Conservation (phyloP, 1,140 invertebrate genomes). For the Scaptomyza pallida region DNA sequence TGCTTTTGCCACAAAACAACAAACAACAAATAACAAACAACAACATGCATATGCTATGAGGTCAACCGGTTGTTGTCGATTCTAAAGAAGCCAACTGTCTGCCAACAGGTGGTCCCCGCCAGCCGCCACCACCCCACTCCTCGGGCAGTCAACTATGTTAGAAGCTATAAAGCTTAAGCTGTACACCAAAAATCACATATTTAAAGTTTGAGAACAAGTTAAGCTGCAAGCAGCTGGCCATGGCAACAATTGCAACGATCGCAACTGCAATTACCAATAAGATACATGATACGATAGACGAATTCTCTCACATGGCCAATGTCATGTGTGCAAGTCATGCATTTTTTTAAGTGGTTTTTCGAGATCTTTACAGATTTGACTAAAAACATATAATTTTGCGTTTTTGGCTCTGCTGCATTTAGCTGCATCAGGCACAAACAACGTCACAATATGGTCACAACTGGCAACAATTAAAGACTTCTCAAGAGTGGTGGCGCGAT, state of each 20-base stretch:
- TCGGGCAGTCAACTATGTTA: background rate
- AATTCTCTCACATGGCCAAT: conserved; percentile 16
- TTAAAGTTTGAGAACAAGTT: conserved; percentile 1
- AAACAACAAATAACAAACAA: background rate
- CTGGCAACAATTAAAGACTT: background rate
- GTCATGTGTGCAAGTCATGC: conserved; percentile 17
- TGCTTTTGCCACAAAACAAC: conserved; percentile 37
- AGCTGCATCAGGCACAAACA: conserved; percentile 1
- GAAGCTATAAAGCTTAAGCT: background rate
- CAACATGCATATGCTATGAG: conserved; percentile 68
- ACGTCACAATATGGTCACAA: background rate
- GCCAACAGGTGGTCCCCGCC: background rate
- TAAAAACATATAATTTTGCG: background rate
- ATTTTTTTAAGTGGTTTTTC: conserved; percentile 15
- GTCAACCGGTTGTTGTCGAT: conserved; percentile 77
- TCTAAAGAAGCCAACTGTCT: conserved; percentile 46
- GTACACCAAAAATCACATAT: background rate
- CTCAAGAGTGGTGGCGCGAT: conserved; percentile 16
- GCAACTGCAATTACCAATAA: conserved; percentile 32
- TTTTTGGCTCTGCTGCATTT: conserved; percentile 11
- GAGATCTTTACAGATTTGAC: background rate
- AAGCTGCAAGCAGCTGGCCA: conserved; percentile 11
- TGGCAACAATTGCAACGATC: conserved; percentile 13
- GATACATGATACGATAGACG: background rate
- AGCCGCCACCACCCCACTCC: background rate